Conservation (phyloP, 53 echinoderm and acorn worm species). For the Actinopyga echinites region DNA sequence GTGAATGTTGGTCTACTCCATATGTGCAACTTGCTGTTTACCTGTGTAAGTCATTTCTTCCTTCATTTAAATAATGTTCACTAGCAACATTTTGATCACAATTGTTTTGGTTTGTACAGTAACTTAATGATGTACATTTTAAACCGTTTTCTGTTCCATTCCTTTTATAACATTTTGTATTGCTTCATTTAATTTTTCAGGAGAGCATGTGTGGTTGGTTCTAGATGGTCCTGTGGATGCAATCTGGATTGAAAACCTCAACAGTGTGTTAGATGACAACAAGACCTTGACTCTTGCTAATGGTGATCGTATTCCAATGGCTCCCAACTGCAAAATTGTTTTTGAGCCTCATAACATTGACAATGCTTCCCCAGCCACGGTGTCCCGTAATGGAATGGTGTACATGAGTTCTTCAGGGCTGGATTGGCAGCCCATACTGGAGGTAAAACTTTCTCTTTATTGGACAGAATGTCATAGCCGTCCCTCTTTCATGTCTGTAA, state of each 20-base stretch:
- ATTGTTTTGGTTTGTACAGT: background rate
- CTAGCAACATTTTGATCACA: too few species aligned
- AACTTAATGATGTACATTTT: background rate
- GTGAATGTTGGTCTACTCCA: too few species aligned
- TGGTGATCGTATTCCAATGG: conserved; percentile 99
- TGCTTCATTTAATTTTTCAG: conserved; percentile 39
- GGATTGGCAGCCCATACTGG: conserved; percentile 91
- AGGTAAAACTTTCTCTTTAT: conserved; percentile 55
- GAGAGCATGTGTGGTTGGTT: conserved; percentile 94
- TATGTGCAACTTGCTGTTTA: too few species aligned
- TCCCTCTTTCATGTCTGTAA: background rate
- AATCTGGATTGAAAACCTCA: conserved; percentile 99
- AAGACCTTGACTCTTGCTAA: conserved; percentile 98
- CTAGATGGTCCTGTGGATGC: conserved; percentile 99
- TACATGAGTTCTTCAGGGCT: conserved; percentile 99
- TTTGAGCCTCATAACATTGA: conserved; percentile 99
- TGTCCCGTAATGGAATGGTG: conserved; percentile 98
- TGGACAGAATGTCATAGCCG: background rate
- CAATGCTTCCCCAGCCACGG: conserved; percentile 95
- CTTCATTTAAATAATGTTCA: too few species aligned
- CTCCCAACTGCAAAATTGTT: conserved; percentile 93
- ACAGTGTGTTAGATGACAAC: conserved; percentile 98
- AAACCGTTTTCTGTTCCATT: background rate
- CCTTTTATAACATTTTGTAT: background rate
- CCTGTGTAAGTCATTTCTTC: too few species aligned